phyloP scores from a whole-genome alignment of 64 coral and sea anemone genomes.

The Catalaphyllia jardinei region DNA sequence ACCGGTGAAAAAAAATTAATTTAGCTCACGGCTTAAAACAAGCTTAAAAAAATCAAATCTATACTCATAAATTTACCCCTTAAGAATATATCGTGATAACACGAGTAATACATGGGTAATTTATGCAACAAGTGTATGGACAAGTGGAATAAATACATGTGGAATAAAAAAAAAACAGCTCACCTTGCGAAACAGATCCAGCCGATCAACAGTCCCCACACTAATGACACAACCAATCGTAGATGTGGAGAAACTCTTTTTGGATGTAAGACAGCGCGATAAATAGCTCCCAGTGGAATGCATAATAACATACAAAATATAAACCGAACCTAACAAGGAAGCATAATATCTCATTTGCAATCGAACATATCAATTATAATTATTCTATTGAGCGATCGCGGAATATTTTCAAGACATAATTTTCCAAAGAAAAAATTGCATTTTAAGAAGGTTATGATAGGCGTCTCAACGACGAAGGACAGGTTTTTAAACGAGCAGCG shows the following conservation, averaged over 20 bases:
- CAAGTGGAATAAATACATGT: background rate
- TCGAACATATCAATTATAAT: background rate
- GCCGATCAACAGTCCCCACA: conserved; percentile 30
- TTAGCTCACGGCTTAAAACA: background rate
- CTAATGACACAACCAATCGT: conserved; percentile 15
- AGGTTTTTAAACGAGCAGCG: no score
- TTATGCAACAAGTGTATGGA: conserved; percentile 12
- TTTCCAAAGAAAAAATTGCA: background rate
- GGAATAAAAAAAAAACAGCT: background rate
- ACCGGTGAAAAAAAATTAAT: background rate
- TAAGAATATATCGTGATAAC: background rate
- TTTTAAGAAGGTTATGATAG: background rate
- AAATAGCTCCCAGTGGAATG: conserved; percentile 42
- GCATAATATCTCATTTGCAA: background rate
- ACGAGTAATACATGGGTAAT: background rate
- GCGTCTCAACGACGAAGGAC: no score
- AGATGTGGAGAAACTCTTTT: conserved; percentile 25
- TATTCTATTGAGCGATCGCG: background rate
- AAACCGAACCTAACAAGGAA: conserved; percentile 19
- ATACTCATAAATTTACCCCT: background rate
- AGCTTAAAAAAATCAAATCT: background rate
- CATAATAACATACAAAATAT: conserved; percentile 38
- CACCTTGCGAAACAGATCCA: conserved; percentile 67
- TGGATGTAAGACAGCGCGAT: conserved; percentile 22
- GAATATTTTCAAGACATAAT: background rate